phyloP scores from a whole-genome alignment of 2,113 vertebrate species.

The Prochilodus magdalenae region DNA sequence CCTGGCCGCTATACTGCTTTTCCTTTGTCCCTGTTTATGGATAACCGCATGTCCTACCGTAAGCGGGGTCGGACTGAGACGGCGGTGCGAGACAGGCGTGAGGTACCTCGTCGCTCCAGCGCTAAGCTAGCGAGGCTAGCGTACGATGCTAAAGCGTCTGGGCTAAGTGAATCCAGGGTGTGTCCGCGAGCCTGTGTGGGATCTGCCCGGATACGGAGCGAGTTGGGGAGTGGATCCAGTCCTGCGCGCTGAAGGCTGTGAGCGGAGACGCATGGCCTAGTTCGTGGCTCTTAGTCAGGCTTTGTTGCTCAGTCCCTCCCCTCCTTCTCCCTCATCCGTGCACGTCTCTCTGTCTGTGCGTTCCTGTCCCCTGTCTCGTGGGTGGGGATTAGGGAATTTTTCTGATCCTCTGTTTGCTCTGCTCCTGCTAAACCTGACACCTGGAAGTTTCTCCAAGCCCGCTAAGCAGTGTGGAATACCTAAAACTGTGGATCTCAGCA shows the following conservation, averaged over 20 bases:
- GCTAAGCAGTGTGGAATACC: background rate
- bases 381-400: background rate
- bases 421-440: conserved; percentile 12
- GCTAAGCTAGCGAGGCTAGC: background rate
- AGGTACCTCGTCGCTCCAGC: background rate
- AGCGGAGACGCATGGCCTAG: background rate
- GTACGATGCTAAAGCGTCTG: background rate
- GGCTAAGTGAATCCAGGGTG: background rate
- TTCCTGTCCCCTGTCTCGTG: conserved; percentile 11
- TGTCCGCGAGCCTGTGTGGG: background rate
- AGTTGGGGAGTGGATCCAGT: conserved; percentile 1
- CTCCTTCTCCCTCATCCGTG: conserved; percentile 19
- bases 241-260: background rate
- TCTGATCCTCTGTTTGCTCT: conserved; percentile 8
- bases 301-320: conserved; percentile 14
- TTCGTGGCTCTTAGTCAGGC: conserved; percentile 4
- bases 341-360: conserved; percentile 7
- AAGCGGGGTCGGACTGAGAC: too few species aligned
- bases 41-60: too few species aligned
- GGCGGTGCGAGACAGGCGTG: too few species aligned
- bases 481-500: conserved; percentile 14
- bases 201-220: background rate
- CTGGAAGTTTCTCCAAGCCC: conserved; percentile 7
- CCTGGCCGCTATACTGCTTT: too few species aligned
- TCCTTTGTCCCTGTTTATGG: too few species aligned